Base-by-base conservation (phyloP, 2,113 vertebrate species). In the Ovis canadensis region DNA sequence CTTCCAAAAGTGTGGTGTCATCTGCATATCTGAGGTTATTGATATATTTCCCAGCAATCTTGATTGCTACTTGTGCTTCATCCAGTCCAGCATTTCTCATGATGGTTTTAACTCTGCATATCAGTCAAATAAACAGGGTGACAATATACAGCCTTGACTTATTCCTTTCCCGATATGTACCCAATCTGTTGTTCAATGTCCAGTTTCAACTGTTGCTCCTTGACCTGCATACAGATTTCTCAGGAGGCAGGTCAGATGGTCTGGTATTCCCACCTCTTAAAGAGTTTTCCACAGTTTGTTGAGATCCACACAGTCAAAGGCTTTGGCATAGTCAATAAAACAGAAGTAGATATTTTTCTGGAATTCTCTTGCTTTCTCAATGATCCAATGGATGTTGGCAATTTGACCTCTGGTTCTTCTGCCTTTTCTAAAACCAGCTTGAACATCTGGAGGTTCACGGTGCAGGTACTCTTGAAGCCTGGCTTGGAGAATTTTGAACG, bases 391-490 rank as follows among this genome's bases (percentile, higher is more conserved):
- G 15, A 64, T 64, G 62, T n/a, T 64, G 62, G 31, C 62, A n/a
- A 64, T 64, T 64, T n/a, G 31, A 64, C 16, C 62, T 17, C 62
- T 64, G 15, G 15, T 64, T 64, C 15, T 1, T 64, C 31, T 64
- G 31, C 15, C 31, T 64, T n/a, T 64, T n/a, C 31, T n/a, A 33
- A 64, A 64, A 8, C 31, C 62, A 17, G 15, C 31, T n/a, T 64
- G 62, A 64, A 64, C 62, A 64, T 17, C 60, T 64, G 15, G 62
- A 64, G 16, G 62, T 64, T 64, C 31, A 64, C 0, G 1, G 31
- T 64, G 15, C 62, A 64, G 0, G 0, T 64, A 64, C 31, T 2
- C 0, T 8, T 33, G 62, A 64, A 64, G 31, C 62, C 62, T n/a
- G 62, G 62, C 31, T n/a, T 64, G 31, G 31, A 64, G 62, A n/a